Evolutionary conservation across 30 jellyfish, hydroid and myxozoan genomes (phyloP), one percentile per base, ranked within the genome.

Genomic region (Phacellophora camtschatica): DNA sequence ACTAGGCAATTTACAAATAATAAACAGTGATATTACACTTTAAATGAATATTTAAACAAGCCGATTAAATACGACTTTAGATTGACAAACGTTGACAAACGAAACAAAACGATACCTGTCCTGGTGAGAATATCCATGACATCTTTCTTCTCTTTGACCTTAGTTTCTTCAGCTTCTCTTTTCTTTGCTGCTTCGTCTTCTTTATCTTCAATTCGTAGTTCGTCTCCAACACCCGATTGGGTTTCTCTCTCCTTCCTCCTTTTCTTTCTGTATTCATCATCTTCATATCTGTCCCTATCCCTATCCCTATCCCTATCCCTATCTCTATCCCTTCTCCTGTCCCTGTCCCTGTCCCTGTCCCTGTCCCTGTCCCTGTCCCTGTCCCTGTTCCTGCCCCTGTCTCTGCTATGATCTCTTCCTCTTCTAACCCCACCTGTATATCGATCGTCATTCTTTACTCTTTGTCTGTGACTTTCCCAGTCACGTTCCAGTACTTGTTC

Each of bases 111-210:
- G 62, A 54, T 28, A 92, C 98, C 98, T 51, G 98, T 83, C 57
- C 90, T 71, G 56, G 98, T 92, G 48, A 92, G 83, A 18, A 85
- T 79, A 74, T 92, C 98, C 66, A 66, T 66, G 33, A 74, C 53
- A 65, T 96, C 70, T 54, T 85, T 92, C 57, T 80, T 79, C 69
- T 79, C 66, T 55, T 68, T 85, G 20, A 51, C 31, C 35, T 34
- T 46, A 25, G 23, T 76, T 43, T 83, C 85, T 30, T 71, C 49
- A 36, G 37, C 61, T 29, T 69, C 63, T 36, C 35, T 42, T 1
- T 12, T 9, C 2, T 39, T 27, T 19, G 31, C 8, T 3, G 43
- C 50, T 13, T 32, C 79, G 12, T 59, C 87, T 46, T 28, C 22
- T n/a, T 30, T 35, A 11, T 66, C 61, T 32, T 41, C 35, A 2